Base-by-base conservation (phyloP, 1,140 invertebrate genomes). In the Diabrotica undecimpunctata region DNA sequence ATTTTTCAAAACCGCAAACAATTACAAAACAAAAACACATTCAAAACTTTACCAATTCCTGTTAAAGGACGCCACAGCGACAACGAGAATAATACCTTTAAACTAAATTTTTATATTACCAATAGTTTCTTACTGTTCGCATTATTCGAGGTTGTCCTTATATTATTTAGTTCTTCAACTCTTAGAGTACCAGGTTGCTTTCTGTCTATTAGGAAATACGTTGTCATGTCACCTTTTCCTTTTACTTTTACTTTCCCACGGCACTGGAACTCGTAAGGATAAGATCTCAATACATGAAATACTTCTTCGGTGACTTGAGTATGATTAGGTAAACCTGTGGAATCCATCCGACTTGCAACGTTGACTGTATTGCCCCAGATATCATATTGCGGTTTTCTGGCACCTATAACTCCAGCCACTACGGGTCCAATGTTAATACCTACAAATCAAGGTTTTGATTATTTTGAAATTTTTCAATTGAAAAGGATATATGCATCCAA, bases 361-460 rank as follows among this genome's bases (percentile, higher is more conserved):
- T 96, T 96, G 2, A 97, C 95, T 9, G 94, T 95, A 79, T 97
- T 97, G 2, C 95, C 95, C 94, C 94, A 97, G 72, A 97, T 96
- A 77, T 97, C 95, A 78, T 96, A 97, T 75, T 97, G 95, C 10
- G 95, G 95, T 79, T 97, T 97, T 54, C 92, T 83, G 0, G 94
- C 94, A 12, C 95, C 95, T 67, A 97, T 96, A 0, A 97, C 95
- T 12, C 95, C 95, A 8, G 95, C 94, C 7, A 96, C 94, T 4
- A 96, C 92, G 4, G 93, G 93, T 0, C 94, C 95, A 68, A 96
- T 87, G 78, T 94, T 96, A 67, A 97, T 89, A 68, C 94, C 92
- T 92, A 69, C 36, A 74, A 67, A 58, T 54, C 25, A 25, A 25
- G 25, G 4, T 25, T 25, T 25, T 25, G 37, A 55, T 35, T 14